Base-by-base conservation (phyloP, 2,888 invertebrate species). In the Celastrina argiolus region DNA sequence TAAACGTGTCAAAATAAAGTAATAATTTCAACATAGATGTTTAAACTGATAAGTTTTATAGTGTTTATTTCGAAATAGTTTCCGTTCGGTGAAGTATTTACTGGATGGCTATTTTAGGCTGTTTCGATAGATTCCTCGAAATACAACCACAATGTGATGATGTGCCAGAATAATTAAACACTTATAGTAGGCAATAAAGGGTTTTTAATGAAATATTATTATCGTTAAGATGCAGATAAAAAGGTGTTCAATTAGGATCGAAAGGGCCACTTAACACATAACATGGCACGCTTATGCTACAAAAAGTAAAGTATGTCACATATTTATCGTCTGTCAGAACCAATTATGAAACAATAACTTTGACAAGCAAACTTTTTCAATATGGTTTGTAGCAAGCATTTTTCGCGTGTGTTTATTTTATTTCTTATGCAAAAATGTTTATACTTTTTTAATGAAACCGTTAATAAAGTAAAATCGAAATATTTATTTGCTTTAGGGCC, bases 261-360 rank as follows among this genome's bases (percentile, higher is more conserved):
- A 36, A 36, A 4, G 2, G 12, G 28, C 39, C 61, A 39, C 22
- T 61, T 61, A 39, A 18, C 61, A 18, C 61, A 36, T 61, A 39
- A 12, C 61, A 2, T 39, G 14, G 61, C 16, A 61, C 61, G 36
- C 61, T 7, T 39, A 26, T 18, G 22, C 14, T 10, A 36, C 34
- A 59, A 34, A 61, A 31, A 36, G 14, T 18, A 2, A 18, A 2
- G 61, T 1, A 61, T 39, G 61, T 26, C 22, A 36, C 18, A 61
- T 61, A 39, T 61, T 61, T 36, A 61, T 61, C 18, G 39, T 16
- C n/a, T 36, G 39, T 36, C 39, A 6, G 59, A 61, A 61, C 10
- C 36, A 39, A 61, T 61, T 61, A 39, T 39, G 16, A 39, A 39
- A 61, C 36, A 12, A 61, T 61, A 61, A 22, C 12, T 36, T 61